Evolutionary conservation across 1,140 invertebrate species (phyloP), one percentile per base, ranked within the genome.

Genomic region (Drosophila trapezifrons): DNA sequence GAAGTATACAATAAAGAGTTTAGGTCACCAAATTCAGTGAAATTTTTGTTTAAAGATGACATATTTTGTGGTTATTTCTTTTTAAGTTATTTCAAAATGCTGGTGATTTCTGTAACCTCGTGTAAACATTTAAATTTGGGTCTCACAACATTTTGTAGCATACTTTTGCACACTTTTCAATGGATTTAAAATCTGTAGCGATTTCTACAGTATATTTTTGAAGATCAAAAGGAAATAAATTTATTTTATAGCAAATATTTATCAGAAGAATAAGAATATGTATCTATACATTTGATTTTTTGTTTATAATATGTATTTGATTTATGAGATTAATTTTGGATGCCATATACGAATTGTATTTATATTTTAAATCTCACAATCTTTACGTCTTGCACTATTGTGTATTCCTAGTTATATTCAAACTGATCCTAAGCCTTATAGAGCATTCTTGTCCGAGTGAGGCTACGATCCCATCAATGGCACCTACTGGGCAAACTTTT

Each of bases 401-500:
- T 43, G 5, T 20, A 43, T 43, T 20, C 4, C 10, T 4, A 13
- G 18, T 1, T 3, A 40, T 17, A 17, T 10, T 42, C 1, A 6
- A 42, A 42, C 17, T 10, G 40, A 42, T 42, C 0, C 18, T 6
- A 2, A 20, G 2, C 4, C 18, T 20, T 13, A 20, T 5, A 3
- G 3, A 43, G 9, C 0, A 12, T 2, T 18, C 0, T n/a, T 7
- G 5, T 38, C 6, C 0, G 2, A 38, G 2, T 38, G 7, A n/a
- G 0, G 15, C 15, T 38, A n/a, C 27, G 3, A 27, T 27, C 3
- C 27, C 6, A 27, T 4, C 29, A 32, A 12, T 32, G 12, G 3
- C 9, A 32, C 9, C 9, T 10, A 32, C 10, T 27, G 27, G 27
- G 27, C 7, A 9, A 29, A 29, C 27, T 29, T 32, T 32, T 2